A percentile compares a stretch with the other conserved stretches of the same genome.
Conservation (phyloP, 2,888 invertebrate species). For the Liposcelis brunnea region DNA sequence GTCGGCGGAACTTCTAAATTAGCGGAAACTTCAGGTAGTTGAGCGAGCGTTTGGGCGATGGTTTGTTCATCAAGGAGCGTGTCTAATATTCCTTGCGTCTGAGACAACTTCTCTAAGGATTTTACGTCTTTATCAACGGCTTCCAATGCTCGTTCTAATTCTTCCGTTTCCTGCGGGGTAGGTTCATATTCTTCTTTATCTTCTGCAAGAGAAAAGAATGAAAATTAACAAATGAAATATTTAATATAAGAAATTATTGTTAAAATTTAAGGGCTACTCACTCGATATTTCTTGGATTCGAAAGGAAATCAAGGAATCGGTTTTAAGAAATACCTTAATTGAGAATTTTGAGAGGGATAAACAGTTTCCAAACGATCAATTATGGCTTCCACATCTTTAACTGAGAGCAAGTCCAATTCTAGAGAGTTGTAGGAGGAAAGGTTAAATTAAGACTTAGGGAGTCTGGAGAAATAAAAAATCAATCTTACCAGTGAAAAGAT, state of each 20-base stretch:
- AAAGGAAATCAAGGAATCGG: not conserved
- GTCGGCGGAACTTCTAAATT: too few species aligned
- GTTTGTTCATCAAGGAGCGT: conserved; percentile 1
- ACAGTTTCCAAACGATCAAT: too few species aligned
- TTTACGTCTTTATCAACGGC: conserved; percentile 52
- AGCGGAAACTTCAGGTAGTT: conserved; percentile 2
- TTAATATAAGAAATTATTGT: not conserved
- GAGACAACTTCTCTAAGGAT: conserved; percentile 4
- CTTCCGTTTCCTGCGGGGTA: conserved; percentile 68
- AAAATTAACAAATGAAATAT: conserved; percentile 1
- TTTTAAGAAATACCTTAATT: not conserved
- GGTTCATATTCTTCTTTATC: conserved; percentile 52
- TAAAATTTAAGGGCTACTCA: too few species aligned
- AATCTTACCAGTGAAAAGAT: conserved; percentile 51
- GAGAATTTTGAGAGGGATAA: too few species aligned
- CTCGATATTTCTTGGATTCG: too few species aligned
- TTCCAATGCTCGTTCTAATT: conserved; percentile 68
- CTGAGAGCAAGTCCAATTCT: too few species aligned
- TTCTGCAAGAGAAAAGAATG: conserved; percentile 30
- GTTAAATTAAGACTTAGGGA: too few species aligned
- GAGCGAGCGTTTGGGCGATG: conserved; percentile 6
- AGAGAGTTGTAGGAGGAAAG: not conserved
- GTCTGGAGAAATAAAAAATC: not conserved
- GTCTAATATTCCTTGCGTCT: conserved; percentile 4
- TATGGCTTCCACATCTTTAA: too few species aligned